These are phyloP conservation scores for Epinephelus moara DNA, from an alignment of 2,113 vertebrate genomes.

Conservation along the genomic window DNA sequence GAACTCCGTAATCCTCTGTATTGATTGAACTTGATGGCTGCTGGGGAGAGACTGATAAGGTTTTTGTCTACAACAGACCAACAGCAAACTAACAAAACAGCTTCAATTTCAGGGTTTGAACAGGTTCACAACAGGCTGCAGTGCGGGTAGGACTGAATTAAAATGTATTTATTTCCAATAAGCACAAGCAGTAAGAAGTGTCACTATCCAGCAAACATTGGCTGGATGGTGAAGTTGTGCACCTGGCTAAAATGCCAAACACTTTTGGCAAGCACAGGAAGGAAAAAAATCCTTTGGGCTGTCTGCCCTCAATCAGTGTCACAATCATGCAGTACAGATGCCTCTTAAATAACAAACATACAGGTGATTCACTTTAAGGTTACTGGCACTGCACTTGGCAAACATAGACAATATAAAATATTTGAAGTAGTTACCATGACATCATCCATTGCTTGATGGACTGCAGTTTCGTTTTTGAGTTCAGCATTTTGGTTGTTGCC, in stretches of 20 bases:
- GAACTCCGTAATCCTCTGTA: background rate
- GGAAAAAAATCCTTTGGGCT: too few relatives aligned
- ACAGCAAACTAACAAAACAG: background rate
- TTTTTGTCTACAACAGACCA: background rate
- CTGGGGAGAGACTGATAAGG: background rate
- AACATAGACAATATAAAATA: too few relatives aligned
- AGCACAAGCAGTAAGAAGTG: background rate
- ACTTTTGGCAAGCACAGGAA: too few relatives aligned
- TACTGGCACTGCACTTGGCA: background rate
- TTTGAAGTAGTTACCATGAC: too few relatives aligned
- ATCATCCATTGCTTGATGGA: too few relatives aligned
- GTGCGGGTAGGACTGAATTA: background rate
- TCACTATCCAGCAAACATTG: background rate
- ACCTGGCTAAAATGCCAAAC: background rate
- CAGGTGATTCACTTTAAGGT: background rate
- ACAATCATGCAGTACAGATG: background rate
- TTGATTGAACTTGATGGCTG: slow-evolving; percentile 4
- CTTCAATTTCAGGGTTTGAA: background rate
- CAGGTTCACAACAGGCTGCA: background rate
- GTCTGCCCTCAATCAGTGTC: background rate
- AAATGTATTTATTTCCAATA: background rate
- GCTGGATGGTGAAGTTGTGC: background rate
- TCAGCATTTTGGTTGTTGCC: too few relatives aligned
- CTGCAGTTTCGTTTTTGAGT: too few relatives aligned
- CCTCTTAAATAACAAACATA: background rate